Percentiles rank a stretch among this genome's conserved stretches.
phyloP scores from a whole-genome alignment of 2,888 invertebrate species.

The Callimorpha dominula region DNA sequence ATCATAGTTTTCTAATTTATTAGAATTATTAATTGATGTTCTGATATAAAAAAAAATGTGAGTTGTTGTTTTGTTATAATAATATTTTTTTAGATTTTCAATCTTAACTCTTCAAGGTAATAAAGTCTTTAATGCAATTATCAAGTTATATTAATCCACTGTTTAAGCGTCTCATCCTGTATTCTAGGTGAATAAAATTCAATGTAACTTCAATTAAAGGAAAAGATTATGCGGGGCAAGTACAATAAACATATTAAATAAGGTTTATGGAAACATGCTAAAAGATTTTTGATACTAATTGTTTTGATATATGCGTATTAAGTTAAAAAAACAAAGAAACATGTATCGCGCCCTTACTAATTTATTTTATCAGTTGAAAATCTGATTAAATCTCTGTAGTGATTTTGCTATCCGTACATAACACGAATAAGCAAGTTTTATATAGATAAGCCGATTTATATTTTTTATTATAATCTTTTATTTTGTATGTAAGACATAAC shows the following conservation, averaged over 20 bases:
- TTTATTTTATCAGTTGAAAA: neutral
- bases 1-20: too few relatives aligned
- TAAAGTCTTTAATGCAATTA: neutral
- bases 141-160: neutral
- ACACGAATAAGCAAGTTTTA: conserved; percentile 82
- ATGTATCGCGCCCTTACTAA: too few relatives aligned
- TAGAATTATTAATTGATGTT: too few relatives aligned
- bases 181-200: neutral
- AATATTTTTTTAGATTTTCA: neutral
- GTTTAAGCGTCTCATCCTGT: neutral
- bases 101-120: too few relatives aligned
- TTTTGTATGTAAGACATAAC: conserved; percentile 73
- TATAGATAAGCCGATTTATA: conserved; percentile 86
- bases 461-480: conserved; percentile 82
- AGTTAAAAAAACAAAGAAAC: conserved; percentile 12
- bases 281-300: neutral
- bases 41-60: too few relatives aligned
- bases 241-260: neutral
- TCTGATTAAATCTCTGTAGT: neutral
- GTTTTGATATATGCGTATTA: neutral
- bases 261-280: neutral
- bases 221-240: neutral
- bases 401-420: conserved; percentile 68
- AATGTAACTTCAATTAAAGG: neutral
- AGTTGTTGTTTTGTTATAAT: too few relatives aligned